phyloP scores from a whole-genome alignment of 1,140 invertebrate genomes.

The Eupristina koningsbergeri region DNA sequence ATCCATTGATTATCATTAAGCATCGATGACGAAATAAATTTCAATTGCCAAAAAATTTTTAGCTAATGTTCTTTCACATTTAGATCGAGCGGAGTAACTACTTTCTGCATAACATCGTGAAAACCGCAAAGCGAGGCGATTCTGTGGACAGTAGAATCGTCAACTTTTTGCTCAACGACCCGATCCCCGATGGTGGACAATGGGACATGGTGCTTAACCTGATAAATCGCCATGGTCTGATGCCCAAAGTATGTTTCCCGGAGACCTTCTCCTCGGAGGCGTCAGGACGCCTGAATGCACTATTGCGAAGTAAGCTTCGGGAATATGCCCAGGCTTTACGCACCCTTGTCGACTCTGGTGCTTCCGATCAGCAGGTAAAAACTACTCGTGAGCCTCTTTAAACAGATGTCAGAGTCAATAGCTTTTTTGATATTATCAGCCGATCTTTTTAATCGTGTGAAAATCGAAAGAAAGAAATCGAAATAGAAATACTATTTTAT shows the following conservation, averaged over 20 bases:
- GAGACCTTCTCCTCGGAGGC: slow-evolving; percentile 86
- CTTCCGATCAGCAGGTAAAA: slow-evolving; percentile 75
- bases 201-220: slow-evolving; percentile 94
- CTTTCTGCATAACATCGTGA: slow-evolving; percentile 87
- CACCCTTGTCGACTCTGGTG: slow-evolving; percentile 76
- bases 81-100: slow-evolving; percentile 86
- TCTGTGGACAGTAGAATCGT: slow-evolving; percentile 84
- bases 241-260: slow-evolving; percentile 90
- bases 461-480: no score
- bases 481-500: no score
- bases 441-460: no score
- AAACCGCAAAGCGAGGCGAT: slow-evolving; percentile 83
- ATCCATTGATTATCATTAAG: no score
- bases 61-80: background rate
- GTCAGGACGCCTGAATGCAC: slow-evolving; percentile 81
- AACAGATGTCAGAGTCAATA: no score
- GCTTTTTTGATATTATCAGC: no score
- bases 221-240: slow-evolving; percentile 88
- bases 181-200: slow-evolving; percentile 89
- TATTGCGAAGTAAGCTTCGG: slow-evolving; percentile 88
- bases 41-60: background rate
- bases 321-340: slow-evolving; percentile 85
- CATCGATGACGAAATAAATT: no score
- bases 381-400: no score
- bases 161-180: slow-evolving; percentile 85